phyloP scores from a whole-genome alignment of 2,113 vertebrate species.

The Myotis yumanensis region DNA sequence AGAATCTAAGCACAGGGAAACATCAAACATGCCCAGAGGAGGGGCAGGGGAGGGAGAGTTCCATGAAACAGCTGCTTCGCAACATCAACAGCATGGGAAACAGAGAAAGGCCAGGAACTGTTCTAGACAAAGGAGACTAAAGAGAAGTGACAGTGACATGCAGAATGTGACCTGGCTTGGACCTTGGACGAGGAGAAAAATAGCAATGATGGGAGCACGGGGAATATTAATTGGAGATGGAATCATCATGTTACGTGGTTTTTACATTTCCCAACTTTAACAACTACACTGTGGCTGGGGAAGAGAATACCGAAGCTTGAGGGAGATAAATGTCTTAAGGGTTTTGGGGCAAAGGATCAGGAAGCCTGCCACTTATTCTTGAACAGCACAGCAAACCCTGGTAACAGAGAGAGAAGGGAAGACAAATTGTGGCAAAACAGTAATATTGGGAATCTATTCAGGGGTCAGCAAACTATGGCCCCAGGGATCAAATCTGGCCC shows the following conservation, averaged over 20 bases:
- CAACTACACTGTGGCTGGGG: fast-evolving
- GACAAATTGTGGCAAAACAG: neutral
- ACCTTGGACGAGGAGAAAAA: neutral
- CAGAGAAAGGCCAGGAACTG: neutral
- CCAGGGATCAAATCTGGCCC: neutral
- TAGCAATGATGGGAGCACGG: neutral
- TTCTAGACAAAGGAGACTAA: neutral
- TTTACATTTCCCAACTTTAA: neutral
- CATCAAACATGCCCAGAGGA: neutral
- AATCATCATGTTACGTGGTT: fast-evolving
- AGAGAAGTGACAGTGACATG: neutral
- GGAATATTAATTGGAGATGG: no score
- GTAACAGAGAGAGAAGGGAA: neutral
- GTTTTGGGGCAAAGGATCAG: fast-evolving
- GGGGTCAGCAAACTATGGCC: neutral
- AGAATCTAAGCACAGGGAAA: neutral
- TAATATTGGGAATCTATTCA: neutral
- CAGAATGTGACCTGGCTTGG: neutral
- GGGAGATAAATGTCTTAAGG: neutral
- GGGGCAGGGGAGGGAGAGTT: neutral
- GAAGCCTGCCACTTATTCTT: neutral
- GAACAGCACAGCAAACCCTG: neutral
- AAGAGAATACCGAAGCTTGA: neutral
- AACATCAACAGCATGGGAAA: neutral
- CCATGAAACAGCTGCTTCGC: neutral